phyloP scores from a whole-genome alignment of 1,140 invertebrate genomes.

The Drosophila sp. region DNA sequence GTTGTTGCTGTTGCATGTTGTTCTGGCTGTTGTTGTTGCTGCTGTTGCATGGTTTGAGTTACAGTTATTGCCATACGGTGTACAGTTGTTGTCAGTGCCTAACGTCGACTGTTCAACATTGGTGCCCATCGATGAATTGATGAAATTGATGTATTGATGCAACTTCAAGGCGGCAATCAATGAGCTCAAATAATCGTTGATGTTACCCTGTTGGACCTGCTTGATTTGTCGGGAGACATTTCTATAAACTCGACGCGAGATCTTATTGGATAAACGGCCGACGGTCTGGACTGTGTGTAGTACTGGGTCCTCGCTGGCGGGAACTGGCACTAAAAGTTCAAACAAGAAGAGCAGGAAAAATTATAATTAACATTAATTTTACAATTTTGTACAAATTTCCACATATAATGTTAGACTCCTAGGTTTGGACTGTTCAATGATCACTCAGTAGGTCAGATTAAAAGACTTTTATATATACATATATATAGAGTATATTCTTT shows the following conservation, averaged over 20 bases:
- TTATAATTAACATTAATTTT: background rate
- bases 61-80: conserved; percentile 56
- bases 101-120: conserved; percentile 80
- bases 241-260: conserved; percentile 88
- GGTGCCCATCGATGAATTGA: conserved; percentile 84
- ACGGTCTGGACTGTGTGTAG: conserved; percentile 89
- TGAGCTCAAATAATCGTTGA: conserved; percentile 87
- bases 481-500: too few species aligned
- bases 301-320: conserved; percentile 87
- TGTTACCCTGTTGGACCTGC: conserved; percentile 86
- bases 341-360: background rate
- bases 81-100: conserved; percentile 56
- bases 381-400: too few species aligned
- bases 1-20: conserved; percentile 22
- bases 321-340: conserved; percentile 85
- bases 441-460: too few species aligned
- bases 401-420: too few species aligned
- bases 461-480: too few species aligned
- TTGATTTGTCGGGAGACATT: conserved; percentile 87
- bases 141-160: conserved; percentile 86
- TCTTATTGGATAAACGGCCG: conserved; percentile 89
- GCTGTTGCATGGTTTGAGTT: background rate
- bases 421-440: too few species aligned
- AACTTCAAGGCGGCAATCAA: conserved; percentile 88
- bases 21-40: conserved; percentile 6